Base-by-base conservation (phyloP, 2,113 vertebrate species). In the Clinocottus analis region DNA sequence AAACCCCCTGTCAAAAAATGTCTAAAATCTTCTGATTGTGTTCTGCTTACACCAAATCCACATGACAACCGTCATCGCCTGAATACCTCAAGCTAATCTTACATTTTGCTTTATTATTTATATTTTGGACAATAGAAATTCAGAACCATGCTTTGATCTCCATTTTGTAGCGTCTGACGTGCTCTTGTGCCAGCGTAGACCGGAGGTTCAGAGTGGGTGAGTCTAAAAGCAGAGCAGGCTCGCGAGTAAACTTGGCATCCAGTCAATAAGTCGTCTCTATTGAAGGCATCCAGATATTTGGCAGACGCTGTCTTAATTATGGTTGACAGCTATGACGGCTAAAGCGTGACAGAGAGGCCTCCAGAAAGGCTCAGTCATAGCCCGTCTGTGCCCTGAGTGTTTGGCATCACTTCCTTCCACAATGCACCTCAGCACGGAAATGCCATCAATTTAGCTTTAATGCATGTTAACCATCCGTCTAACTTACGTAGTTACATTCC, bases 201-300 rank as follows among this genome's bases (percentile, higher is more conserved):
- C 21, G 21, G 33, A 4, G 0, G 27, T 43, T 69, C 7, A 25
- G 63, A 70, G 62, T 16, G 4, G 27, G 53, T 60, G 64, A 43
- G 74, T 70, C 78, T 80, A 41, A 75, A 82, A 79, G 53, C 62
- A 69, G 45, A 69, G 1, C 53, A 14, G 39, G 25, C 55, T 56
- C 75, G 39, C 77, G 37, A 49, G 62, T 61, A n/a, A 61, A 53
- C 27, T 29, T 80, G 53, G 43, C 68, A 56, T 53, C 58, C 71
- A 74, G 76, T 68, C 78, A 65, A 79, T 58, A 25, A 53, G 21
- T 53, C n/a, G 67, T 67, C 81, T 75, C 83, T 85, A 67, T 81
- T 82, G 89, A 80, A 89, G 71, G 74, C 74, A 79, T 51, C 45
- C 61, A 76, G 69, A 77, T 81, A 83, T 83, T 89, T 90, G 85